Evolutionary conservation across 2,113 vertebrate species (phyloP), one percentile per base, ranked within the genome.

Genomic region (Butorides virescens): DNA sequence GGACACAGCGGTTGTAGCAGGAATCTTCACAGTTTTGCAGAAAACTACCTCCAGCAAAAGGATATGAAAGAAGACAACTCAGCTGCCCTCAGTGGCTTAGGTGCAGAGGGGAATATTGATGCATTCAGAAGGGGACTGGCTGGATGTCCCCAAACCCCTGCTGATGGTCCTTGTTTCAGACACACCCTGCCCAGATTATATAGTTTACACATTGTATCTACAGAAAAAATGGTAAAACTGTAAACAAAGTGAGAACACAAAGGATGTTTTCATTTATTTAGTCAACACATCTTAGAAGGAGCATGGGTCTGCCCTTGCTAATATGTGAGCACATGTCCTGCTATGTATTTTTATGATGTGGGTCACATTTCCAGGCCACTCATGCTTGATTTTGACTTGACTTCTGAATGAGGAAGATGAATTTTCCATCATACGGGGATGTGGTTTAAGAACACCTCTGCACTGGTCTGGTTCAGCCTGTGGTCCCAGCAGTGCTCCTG

Each of bases 1-100:
- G 30, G 55, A 52, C 61, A 70, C 0, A 1, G 15, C 2, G 3
- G 7, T 18, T 2, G 1, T 1, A n/a, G 34, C 11, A 61, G 26
- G n/a, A 70, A 61, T 47, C 34, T 55, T 72, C 32, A 71, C 22
- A 26, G 3, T 26, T 89, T 77, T 80, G 39, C 47, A 86, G 50
- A 74, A 82, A 61, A 59, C 0, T 3, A 4, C 17, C 26, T 65
- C n/a, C 15, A 32, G 36, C 29, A 72, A 93, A 84, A 44, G 23
- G 15, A 32, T 23, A 37, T 2, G 13, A 23, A 74, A 65, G 12
- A 53, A 30, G 27, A 62, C 26, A 66, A n/a, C 22, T 65, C 29
- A 56, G 34, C 29, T 90, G 39, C 32, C 44, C 39, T 67, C 56
- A 56, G 42, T 11, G 32, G 30, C n/a, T 78, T 22, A 21, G 32